Percentiles rank a stretch among this genome's conserved stretches.
Evolutionary conservation across 1,140 invertebrate species (phyloP).

Genomic region (Ips nitidus): DNA sequence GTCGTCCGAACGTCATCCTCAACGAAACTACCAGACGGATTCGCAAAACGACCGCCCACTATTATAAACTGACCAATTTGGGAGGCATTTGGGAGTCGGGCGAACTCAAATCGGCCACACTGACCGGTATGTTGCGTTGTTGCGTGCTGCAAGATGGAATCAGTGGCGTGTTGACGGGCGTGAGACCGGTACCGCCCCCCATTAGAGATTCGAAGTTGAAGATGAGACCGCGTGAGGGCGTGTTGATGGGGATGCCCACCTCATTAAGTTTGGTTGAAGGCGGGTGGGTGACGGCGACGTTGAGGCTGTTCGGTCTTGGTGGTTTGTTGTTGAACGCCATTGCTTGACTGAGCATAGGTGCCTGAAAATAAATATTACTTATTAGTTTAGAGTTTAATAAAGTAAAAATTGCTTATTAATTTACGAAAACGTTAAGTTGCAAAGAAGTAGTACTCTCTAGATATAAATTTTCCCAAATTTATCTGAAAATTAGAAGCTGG

Average conservation of each 20-base stretch:
- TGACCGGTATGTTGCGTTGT: conserved; percentile 61
- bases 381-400: background rate
- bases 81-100: conserved; percentile 69
- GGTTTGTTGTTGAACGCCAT: conserved; percentile 56
- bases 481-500: background rate
- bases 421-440: no score
- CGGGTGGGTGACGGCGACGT: conserved; percentile 52
- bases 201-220: conserved; percentile 92
- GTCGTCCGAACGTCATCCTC: no score
- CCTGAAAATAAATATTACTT: conserved; percentile 1
- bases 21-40: no score
- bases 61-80: conserved; percentile 75
- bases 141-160: conserved; percentile 69
- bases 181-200: conserved; percentile 88
- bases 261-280: conserved; percentile 45
- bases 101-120: conserved; percentile 63
- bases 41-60: background rate
- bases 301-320: conserved; percentile 67
- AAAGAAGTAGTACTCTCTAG: no score
- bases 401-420: background rate
- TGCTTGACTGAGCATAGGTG: conserved; percentile 50
- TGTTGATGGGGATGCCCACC: conserved; percentile 78
- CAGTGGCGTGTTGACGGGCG: conserved; percentile 73
- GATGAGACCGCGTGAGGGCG: conserved; percentile 81
- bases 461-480: no score